These are phyloP conservation scores for Corythaeola cristata DNA, from an alignment of 2,113 vertebrate genomes.

Conservation along the genomic window DNA sequence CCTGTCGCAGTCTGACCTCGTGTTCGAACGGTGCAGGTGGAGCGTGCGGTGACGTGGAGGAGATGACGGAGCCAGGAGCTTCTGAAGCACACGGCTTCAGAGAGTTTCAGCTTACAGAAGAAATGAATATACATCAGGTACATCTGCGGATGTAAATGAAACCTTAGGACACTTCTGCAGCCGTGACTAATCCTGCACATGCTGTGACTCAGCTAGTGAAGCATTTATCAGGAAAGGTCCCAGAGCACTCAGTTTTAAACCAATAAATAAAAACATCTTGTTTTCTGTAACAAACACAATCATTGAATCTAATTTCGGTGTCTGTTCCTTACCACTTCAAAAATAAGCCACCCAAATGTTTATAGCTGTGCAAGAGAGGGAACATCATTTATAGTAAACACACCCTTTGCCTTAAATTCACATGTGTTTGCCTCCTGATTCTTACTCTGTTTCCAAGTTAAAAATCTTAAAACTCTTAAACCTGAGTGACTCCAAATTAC, in stretches of 20 bases:
- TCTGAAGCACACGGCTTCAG: neutral
- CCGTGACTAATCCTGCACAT: conserved; percentile 42
- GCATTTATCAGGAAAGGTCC: conserved; percentile 40
- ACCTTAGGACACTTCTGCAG: conserved; percentile 29
- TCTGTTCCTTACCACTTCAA: neutral
- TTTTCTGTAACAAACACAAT: conserved; percentile 23
- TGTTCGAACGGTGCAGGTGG: fast-evolving
- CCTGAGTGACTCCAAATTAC: neutral
- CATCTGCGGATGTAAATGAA: conserved; percentile 1
- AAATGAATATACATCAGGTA: conserved; percentile 26
- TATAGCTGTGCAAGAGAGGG: neutral
- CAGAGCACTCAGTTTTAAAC: conserved; percentile 19
- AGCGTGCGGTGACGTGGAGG: neutral
- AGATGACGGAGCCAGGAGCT: neutral
- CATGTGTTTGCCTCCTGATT: neutral
- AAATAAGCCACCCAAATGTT: neutral
- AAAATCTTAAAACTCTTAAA: neutral
- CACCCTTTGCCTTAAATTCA: neutral
- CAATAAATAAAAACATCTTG: conserved; percentile 43
- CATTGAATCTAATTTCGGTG: neutral
- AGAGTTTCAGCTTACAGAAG: neutral
- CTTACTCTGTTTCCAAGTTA: neutral
- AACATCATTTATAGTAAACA: conserved; percentile 1
- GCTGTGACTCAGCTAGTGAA: conserved; percentile 56
- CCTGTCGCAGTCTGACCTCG: neutral